Evolutionary conservation across 2,888 invertebrate genomes (phyloP).

Genomic region (Lumbricus terrestris): DNA sequence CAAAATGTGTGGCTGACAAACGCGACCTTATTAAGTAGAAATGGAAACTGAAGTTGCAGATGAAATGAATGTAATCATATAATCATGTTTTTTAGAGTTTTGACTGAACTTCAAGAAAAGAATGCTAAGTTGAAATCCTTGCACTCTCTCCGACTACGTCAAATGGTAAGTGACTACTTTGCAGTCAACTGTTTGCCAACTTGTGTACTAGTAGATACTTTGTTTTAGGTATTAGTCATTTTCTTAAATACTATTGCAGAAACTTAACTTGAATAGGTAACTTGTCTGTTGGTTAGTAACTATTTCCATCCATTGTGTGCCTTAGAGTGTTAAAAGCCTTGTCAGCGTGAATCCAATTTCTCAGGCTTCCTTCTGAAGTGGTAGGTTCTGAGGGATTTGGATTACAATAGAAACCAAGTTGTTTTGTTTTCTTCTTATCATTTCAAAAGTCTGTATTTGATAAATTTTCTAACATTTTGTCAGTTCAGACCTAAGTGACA

Average conservation of each 20-base stretch:
- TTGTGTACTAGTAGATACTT: neutral
- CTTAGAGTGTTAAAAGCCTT: neutral
- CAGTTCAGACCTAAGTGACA: no score
- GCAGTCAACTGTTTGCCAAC: neutral
- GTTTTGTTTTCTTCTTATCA: no score
- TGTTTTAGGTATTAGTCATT: neutral
- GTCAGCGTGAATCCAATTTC: neutral
- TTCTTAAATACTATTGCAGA: neutral
- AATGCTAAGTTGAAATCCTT: neutral
- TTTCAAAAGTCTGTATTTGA: no score
- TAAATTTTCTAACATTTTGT: no score
- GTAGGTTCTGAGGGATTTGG: no score
- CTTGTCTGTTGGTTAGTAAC: neutral
- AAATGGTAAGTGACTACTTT: neutral
- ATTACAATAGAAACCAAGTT: no score
- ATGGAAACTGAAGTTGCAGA: neutral
- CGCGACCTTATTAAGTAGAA: neutral
- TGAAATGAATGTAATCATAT: neutral
- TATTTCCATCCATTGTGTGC: neutral
- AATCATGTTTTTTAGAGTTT: no score
- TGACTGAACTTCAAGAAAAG: neutral
- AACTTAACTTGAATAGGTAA: neutral
- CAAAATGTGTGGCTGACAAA: no score
- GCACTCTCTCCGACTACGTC: neutral
- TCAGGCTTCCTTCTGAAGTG: no score